These are phyloP conservation scores for Erythrolamprus reginae DNA, from an alignment of 2,113 vertebrate species.

Conservation along the genomic window DNA sequence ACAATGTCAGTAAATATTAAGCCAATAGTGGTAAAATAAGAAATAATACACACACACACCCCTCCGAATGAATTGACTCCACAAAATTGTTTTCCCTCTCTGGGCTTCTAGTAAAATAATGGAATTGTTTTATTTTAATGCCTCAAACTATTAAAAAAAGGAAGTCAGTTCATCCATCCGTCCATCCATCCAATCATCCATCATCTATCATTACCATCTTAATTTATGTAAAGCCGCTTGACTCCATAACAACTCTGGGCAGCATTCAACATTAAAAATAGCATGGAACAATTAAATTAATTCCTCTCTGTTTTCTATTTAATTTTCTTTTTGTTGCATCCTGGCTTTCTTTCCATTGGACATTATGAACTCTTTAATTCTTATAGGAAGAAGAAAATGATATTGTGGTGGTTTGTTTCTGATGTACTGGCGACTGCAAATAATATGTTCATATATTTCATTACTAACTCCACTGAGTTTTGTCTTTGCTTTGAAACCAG, in stretches of 20 bases:
- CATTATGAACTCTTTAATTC: neutral
- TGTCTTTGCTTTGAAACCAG: neutral
- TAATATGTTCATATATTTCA: neutral
- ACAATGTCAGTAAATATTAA: neutral
- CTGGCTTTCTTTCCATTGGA: neutral
- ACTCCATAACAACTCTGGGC: neutral
- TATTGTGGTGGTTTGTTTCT: neutral
- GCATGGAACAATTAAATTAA: neutral
- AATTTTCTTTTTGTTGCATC: neutral
- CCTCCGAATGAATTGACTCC: neutral
- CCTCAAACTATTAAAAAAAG: neutral
- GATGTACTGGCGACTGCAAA: neutral
- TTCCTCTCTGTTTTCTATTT: neutral
- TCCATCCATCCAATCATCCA: too few relatives aligned
- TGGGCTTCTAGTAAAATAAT: neutral
- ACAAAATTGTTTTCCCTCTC: neutral
- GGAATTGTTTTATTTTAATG: neutral
- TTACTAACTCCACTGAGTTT: neutral
- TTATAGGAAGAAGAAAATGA: neutral
- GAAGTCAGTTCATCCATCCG: too few relatives aligned
- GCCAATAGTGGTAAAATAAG: neutral
- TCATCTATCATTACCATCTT: neutral
- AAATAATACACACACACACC: neutral
- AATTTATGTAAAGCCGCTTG: neutral
- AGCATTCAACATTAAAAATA: neutral